Conservation (phyloP, 35 echinoderm and acorn worm genomes). For the Lytechinus pictus region DNA sequence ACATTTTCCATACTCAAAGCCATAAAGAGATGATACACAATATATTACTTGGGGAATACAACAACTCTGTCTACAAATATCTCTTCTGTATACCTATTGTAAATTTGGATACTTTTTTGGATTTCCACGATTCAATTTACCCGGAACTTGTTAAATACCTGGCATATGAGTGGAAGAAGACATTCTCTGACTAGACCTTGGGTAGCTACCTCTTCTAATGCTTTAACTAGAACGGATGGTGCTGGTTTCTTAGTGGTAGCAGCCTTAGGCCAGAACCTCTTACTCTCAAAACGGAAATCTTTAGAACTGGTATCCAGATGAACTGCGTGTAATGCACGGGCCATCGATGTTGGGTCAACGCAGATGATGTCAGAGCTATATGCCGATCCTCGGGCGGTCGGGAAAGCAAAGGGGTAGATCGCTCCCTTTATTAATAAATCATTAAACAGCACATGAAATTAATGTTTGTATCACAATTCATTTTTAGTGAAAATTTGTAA, state of each 20-base stretch:
- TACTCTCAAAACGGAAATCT: constrained; percentile 84
- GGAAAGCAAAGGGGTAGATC: constrained; percentile 39
- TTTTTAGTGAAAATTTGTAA: too few relatives aligned
- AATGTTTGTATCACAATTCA: too few relatives aligned
- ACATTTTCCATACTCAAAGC: too few relatives aligned
- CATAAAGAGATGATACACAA: too few relatives aligned
- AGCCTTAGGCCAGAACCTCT: constrained; percentile 91
- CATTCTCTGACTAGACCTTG: constrained; percentile 78
- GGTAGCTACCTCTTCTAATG: constrained; percentile 87
- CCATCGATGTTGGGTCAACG: constrained; percentile 66
- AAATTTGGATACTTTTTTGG: too few relatives aligned
- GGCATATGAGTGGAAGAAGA: constrained; percentile 83
- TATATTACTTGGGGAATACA: too few relatives aligned
- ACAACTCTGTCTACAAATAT: too few relatives aligned
- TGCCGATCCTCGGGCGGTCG: background rate
- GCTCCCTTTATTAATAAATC: constrained; percentile 52
- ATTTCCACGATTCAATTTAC: too few relatives aligned
- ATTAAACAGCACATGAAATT: background rate
- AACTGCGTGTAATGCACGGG: constrained; percentile 57
- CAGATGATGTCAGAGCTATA: constrained; percentile 69
- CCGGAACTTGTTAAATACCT: constrained; percentile 51
- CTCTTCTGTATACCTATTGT: too few relatives aligned
- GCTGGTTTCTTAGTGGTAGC: constrained; percentile 65
- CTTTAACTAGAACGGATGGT: constrained; percentile 79
- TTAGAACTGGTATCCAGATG: constrained; percentile 81